phyloP scores from a whole-genome alignment of 37 sponge, comb jelly and placozoan species.

The Crambe crambe region DNA sequence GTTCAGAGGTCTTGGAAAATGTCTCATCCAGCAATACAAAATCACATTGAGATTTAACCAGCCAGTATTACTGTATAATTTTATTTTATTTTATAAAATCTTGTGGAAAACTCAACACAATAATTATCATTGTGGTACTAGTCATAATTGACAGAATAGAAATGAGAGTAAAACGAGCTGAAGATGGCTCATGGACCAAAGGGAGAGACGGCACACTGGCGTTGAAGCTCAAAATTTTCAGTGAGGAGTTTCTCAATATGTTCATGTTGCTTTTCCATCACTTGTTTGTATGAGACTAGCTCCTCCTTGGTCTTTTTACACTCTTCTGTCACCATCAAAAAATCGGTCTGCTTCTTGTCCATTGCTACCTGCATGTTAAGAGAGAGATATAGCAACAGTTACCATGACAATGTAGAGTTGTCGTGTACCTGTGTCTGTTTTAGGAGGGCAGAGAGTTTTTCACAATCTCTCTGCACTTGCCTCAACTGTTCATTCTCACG shows the following conservation, averaged over 20 bases:
- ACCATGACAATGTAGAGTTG: background rate
- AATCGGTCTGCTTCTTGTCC: constrained; percentile 11
- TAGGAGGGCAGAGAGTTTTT: constrained; percentile 12
- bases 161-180: no score
- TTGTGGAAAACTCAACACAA: no score
- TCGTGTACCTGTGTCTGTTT: background rate
- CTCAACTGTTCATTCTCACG: constrained; percentile 31
- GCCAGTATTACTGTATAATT: no score
- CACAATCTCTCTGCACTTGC: constrained; percentile 14
- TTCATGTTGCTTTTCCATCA: constrained; percentile 45
- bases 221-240: constrained; percentile 30
- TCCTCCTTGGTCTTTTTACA: constrained; percentile 34
- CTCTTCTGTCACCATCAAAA: constrained; percentile 32
- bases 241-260: constrained; percentile 37
- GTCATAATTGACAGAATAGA: no score
- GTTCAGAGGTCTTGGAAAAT: no score
- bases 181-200: no score
- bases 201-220: no score
- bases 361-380: background rate
- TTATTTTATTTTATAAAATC: no score
- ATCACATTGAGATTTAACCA: no score
- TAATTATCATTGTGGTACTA: background rate
- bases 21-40: no score
- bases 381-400: background rate
- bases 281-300: constrained; percentile 43